Percentiles rank a stretch among this genome's conserved stretches.
Evolutionary conservation across 2,888 invertebrate genomes (phyloP).

Genomic region (Priocnemis perturbator): DNA sequence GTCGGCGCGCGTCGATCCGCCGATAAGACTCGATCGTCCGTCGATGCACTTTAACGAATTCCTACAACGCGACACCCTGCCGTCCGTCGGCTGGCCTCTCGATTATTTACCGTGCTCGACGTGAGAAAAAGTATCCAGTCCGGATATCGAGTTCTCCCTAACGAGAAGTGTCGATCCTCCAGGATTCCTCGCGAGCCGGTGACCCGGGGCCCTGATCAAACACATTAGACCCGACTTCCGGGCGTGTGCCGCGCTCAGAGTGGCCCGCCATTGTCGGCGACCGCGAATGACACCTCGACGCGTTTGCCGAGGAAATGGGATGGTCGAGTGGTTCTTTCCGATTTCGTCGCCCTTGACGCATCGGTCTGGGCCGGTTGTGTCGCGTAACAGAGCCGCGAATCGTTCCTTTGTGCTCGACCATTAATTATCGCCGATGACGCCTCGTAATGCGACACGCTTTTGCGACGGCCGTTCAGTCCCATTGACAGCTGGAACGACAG

Average conservation of each 20-base stretch:
- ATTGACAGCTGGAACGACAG: too few species aligned
- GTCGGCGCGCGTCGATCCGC: too few species aligned
- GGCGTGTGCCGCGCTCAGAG: constrained; percentile 45
- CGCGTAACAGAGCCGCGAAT: too few species aligned
- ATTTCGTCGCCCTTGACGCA: constrained; percentile 15
- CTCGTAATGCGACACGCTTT: background rate
- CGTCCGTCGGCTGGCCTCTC: too few species aligned
- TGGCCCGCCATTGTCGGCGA: constrained; percentile 44
- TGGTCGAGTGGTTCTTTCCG: constrained; percentile 65
- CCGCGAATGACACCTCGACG: constrained; percentile 34
- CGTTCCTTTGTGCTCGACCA: too few species aligned
- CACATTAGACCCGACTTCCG: constrained; percentile 73
- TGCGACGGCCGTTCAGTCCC: too few species aligned
- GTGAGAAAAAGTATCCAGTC: constrained; percentile 29
- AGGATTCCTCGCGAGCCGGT: constrained; percentile 51
- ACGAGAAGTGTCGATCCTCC: too few species aligned
- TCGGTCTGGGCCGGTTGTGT: too few species aligned
- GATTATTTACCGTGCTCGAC: too few species aligned
- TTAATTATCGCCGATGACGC: background rate
- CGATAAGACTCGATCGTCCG: too few species aligned
- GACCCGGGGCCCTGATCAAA: constrained; percentile 68
- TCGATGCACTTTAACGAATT: too few species aligned
- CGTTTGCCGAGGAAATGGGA: constrained; percentile 66
- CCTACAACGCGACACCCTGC: too few species aligned
- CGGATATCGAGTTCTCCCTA: constrained; percentile 61